These are phyloP conservation scores for Crotalus horridus DNA, from an alignment of 2,113 vertebrate species.

Conservation along the genomic window DNA sequence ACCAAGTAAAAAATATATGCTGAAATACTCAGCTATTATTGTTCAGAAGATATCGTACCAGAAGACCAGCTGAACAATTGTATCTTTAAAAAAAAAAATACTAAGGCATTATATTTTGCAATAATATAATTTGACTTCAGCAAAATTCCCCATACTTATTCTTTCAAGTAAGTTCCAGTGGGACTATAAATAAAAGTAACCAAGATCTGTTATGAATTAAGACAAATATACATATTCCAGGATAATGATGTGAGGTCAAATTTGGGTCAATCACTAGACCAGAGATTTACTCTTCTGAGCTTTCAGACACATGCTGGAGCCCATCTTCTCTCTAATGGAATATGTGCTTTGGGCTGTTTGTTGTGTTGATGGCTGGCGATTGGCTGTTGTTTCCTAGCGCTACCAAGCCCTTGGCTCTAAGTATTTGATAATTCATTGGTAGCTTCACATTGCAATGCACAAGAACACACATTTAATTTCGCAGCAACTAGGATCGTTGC, in stretches of 20 bases:
- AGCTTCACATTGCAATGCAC: neutral
- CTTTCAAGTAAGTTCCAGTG: neutral
- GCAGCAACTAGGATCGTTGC: neutral
- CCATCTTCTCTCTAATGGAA: neutral
- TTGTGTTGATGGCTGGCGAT: neutral
- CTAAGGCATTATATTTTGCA: neutral
- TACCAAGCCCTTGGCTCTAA: neutral
- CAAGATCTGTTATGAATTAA: neutral
- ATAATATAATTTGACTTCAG: neutral
- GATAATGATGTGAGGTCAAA: neutral
- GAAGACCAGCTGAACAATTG: slow-evolving; percentile 77
- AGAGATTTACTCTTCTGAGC: neutral
- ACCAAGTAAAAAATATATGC: slow-evolving; percentile 58
- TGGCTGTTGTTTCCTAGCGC: neutral
- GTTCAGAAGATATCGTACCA: slow-evolving; percentile 73
- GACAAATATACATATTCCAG: neutral
- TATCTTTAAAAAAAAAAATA: slow-evolving; percentile 69
- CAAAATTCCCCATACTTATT: neutral
- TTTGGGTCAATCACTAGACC: neutral
- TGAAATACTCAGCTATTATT: slow-evolving; percentile 67
- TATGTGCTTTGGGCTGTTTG: neutral
- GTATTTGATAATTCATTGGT: neutral
- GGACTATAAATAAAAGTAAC: neutral
- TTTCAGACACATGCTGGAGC: neutral
- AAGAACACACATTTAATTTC: neutral